These are phyloP conservation scores for Oxyteleia sp. DNA, from an alignment of 2,888 invertebrate genomes.

Conservation along the genomic window DNA sequence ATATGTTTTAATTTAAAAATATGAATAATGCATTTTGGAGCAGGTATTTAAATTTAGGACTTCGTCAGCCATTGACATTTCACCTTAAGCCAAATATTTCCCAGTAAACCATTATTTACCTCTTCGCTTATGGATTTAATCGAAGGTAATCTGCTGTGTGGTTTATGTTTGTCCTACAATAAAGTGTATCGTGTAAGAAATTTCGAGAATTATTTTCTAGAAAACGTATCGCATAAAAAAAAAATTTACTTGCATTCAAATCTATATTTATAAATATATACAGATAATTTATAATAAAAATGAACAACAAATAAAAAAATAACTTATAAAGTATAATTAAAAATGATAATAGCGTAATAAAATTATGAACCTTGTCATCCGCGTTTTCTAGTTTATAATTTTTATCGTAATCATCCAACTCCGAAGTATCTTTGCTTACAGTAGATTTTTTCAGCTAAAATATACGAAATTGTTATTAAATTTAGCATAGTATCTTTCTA, in stretches of 20 bases:
- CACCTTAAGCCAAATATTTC: no score
- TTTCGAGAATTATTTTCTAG: not conserved
- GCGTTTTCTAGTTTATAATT: constrained; percentile 20
- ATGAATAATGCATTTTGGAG: no score
- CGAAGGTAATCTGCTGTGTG: constrained; percentile 19
- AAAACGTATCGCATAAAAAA: not conserved
- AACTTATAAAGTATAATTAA: no score
- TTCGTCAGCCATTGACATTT: no score
- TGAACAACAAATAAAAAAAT: constrained; percentile 14
- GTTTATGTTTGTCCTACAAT: constrained; percentile 50
- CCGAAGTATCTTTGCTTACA: constrained; percentile 45
- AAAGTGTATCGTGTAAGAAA: constrained; percentile 27
- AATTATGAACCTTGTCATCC: constrained; percentile 72
- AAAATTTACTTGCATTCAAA: no score
- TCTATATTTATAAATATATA: no score
- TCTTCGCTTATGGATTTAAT: constrained; percentile 32
- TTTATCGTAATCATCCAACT: constrained; percentile 27
- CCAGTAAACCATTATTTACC: no score
- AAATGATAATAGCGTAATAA: no score
- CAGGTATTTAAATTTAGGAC: no score
- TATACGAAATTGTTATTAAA: constrained; percentile 4
- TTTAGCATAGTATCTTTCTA: no score
- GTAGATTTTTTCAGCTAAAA: constrained; percentile 40
- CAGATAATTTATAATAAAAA: no score
- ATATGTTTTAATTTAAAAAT: no score